Conservation (phyloP, 2,113 vertebrate species). For the Sigmodon hispidus region DNA sequence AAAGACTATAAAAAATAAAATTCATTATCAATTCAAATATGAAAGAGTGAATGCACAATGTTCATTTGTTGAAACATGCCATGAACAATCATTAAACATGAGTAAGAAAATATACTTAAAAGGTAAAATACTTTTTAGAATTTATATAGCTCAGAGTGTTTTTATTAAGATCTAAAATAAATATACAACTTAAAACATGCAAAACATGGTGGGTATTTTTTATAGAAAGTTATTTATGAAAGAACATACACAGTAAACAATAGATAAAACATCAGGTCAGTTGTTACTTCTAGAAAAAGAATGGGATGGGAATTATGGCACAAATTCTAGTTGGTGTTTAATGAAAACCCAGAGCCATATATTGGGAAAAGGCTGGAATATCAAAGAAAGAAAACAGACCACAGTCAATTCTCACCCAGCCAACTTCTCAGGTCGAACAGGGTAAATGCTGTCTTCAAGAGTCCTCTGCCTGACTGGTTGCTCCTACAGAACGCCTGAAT, state of each 20-base stretch:
- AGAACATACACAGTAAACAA: background rate
- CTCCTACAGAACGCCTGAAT: no score
- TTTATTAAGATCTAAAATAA: background rate
- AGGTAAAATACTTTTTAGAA: background rate
- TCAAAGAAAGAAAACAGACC: no score
- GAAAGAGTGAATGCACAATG: background rate
- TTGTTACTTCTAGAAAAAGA: background rate
- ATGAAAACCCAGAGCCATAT: no score
- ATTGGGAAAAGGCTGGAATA: no score
- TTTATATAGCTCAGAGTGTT: background rate
- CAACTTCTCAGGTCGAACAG: no score
- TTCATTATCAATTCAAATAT: background rate
- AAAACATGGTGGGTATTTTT: background rate
- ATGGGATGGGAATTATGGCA: background rate
- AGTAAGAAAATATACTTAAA: background rate
- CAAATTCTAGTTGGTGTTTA: no score
- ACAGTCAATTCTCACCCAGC: no score
- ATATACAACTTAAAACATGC: background rate
- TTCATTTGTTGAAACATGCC: background rate
- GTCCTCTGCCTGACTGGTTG: no score
- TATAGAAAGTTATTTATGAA: background rate
- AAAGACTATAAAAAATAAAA: background rate
- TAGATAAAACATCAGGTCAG: background rate
- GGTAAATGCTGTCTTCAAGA: no score
- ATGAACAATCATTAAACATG: background rate